phyloP scores from a whole-genome alignment of 2,888 invertebrate species.

The Protula sp. region DNA sequence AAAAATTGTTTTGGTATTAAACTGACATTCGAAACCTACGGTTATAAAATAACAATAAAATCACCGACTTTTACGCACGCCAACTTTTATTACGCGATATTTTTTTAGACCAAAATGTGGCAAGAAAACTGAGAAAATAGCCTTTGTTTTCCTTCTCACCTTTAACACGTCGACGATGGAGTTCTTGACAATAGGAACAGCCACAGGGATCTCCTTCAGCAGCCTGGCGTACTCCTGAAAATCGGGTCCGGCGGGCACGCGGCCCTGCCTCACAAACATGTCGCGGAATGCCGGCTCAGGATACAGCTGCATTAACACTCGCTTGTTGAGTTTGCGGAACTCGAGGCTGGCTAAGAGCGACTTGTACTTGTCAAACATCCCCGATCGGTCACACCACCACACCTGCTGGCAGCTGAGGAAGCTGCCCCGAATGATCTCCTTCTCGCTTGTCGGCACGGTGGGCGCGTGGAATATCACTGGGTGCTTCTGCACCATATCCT shows the following conservation, averaged over 20 bases:
- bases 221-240: slow-evolving; percentile 35
- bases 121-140: too few species aligned
- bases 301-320: not conserved
- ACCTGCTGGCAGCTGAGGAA: slow-evolving; percentile 30
- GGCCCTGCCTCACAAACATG: slow-evolving; percentile 10
- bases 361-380: slow-evolving; percentile 33
- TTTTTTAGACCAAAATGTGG: too few species aligned
- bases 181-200: too few species aligned
- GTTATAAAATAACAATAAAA: too few species aligned
- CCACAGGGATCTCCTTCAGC: slow-evolving; percentile 8
- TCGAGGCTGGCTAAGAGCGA: not conserved
- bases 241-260: slow-evolving; percentile 28
- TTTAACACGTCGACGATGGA: too few species aligned
- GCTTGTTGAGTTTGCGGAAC: slow-evolving; percentile 26
- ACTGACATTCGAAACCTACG: too few species aligned
- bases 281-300: not conserved
- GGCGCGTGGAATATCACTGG: slow-evolving; percentile 41
- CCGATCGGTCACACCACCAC: slow-evolving; percentile 41
- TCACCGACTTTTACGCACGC: too few species aligned
- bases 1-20: too few species aligned
- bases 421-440: not conserved
- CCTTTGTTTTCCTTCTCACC: too few species aligned
- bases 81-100: too few species aligned
- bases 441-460: not conserved
- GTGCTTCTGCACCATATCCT: slow-evolving; percentile 33